Conservation (phyloP, 2,888 invertebrate genomes). For the Epinotia nisella region DNA sequence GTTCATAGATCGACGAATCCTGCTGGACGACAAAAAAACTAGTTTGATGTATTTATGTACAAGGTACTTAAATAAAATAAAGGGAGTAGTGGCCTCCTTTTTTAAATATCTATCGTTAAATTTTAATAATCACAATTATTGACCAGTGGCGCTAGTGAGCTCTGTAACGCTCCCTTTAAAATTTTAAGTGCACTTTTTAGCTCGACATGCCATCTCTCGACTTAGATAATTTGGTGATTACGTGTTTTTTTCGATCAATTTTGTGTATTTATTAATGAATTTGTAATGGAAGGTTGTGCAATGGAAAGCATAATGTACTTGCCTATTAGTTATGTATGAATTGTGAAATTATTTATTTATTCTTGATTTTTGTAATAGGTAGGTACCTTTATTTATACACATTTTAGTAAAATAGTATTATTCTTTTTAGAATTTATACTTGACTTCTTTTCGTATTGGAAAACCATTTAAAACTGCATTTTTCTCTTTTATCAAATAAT, state of each 20-base stretch:
- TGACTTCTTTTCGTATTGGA: not conserved
- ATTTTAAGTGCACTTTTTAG: not conserved
- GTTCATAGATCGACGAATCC: too few species aligned
- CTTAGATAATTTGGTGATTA: not conserved
- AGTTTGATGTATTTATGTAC: too few species aligned
- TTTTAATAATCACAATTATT: too few species aligned
- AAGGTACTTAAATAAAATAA: too few species aligned
- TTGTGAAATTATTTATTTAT: constrained; percentile 13
- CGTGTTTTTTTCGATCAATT: not conserved
- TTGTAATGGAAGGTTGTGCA: not conserved
- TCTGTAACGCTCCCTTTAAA: too few species aligned
- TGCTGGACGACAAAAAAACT: too few species aligned
- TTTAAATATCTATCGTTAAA: too few species aligned
- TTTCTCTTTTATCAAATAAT: too few species aligned
- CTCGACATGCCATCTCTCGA: not conserved
- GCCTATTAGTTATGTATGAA: not conserved
- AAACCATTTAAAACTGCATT: not conserved
- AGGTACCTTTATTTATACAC: not conserved
- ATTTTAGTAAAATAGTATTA: constrained; percentile 22
- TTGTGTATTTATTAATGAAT: not conserved
- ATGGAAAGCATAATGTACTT: not conserved
- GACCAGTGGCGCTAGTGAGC: too few species aligned
- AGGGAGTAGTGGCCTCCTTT: too few species aligned
- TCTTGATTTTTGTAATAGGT: not conserved
- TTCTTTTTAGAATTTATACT: too few species aligned